A percentile compares a stretch with the other conserved stretches of the same genome.
phyloP scores from a whole-genome alignment of 2,113 vertebrate species.

The Catharus fuscescens region DNA sequence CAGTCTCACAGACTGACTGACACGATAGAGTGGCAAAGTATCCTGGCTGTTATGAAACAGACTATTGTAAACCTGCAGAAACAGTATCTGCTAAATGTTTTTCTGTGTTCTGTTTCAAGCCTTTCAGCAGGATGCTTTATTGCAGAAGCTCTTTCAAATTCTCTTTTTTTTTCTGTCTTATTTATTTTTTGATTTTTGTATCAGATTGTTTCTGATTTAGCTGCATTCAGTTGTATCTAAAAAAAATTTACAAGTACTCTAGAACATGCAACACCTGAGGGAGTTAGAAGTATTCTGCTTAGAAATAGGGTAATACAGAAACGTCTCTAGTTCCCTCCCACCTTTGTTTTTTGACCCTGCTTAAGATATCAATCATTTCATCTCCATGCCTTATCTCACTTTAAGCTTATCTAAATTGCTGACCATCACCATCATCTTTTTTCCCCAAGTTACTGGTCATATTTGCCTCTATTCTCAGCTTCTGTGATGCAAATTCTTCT shows the following conservation, averaged over 20 bases:
- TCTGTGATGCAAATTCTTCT: background rate
- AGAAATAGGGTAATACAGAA: background rate
- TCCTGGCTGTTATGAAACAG: background rate
- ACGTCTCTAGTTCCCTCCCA: accelerated
- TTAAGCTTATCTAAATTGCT: background rate
- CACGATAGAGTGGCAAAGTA: background rate
- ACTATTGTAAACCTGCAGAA: background rate
- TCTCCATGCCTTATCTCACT: background rate
- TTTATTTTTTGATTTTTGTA: background rate
- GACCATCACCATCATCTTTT: background rate
- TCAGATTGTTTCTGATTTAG: background rate
- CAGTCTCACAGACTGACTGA: background rate
- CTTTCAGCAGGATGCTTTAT: background rate
- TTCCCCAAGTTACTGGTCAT: background rate
- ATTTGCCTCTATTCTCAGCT: background rate
- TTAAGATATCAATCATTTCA: background rate
- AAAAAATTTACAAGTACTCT: background rate
- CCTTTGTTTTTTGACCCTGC: background rate
- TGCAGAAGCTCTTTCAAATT: background rate
- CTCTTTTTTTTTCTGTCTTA: background rate
- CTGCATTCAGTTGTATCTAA: background rate
- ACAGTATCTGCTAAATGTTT: background rate
- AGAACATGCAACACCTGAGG: background rate
- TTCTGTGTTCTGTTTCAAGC: background rate
- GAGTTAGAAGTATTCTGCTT: background rate